A percentile compares a stretch with the other conserved stretches of the same genome.
Evolutionary conservation across 2,888 invertebrate species (phyloP).

Genomic region (Nemoura dubitans): DNA sequence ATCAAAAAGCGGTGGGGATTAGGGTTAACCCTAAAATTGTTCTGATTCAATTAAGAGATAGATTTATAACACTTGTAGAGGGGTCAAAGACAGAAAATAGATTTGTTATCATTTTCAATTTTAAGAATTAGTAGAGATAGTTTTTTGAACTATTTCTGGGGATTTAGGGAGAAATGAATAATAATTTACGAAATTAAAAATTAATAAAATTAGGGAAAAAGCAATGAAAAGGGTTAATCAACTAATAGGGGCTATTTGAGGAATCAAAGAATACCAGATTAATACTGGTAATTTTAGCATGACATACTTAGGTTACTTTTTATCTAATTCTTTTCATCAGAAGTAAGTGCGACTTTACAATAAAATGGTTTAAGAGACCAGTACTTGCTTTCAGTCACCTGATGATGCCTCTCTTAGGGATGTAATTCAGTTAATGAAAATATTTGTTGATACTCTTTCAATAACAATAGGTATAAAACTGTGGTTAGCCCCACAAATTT

Average conservation of each 20-base stretch:
- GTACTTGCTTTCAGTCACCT: conserved; percentile 74
- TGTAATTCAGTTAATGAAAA: conserved; percentile 68
- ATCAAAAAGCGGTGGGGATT: conserved; percentile 65
- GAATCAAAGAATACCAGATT: conserved; percentile 70
- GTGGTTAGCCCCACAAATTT: conserved; percentile 83
- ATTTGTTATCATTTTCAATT: conserved; percentile 73
- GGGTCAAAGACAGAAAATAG: conserved; percentile 76
- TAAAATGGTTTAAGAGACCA: conserved; percentile 76
- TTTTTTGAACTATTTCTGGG: conserved; percentile 56
- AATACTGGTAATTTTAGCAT: conserved; percentile 69
- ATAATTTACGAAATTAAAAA: conserved; percentile 66
- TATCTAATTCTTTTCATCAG: conserved; percentile 69
- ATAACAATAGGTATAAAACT: conserved; percentile 81
- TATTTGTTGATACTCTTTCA: conserved; percentile 66
- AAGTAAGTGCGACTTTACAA: conserved; percentile 71
- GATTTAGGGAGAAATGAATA: conserved; percentile 59
- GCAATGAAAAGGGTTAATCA: conserved; percentile 62
- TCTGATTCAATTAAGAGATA: conserved; percentile 70
- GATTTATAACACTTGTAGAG: conserved; percentile 62
- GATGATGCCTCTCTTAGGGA: conserved; percentile 59
- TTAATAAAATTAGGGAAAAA: conserved; percentile 60
- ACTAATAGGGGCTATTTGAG: conserved; percentile 73
- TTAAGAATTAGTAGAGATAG: conserved; percentile 55
- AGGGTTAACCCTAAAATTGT: conserved; percentile 64
- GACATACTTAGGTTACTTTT: conserved; percentile 72